Percentiles rank a stretch among this genome's conserved stretches.
phyloP scores from a whole-genome alignment of 2,797 vertebrate genomes.

The Enteromius fasciolatus region DNA sequence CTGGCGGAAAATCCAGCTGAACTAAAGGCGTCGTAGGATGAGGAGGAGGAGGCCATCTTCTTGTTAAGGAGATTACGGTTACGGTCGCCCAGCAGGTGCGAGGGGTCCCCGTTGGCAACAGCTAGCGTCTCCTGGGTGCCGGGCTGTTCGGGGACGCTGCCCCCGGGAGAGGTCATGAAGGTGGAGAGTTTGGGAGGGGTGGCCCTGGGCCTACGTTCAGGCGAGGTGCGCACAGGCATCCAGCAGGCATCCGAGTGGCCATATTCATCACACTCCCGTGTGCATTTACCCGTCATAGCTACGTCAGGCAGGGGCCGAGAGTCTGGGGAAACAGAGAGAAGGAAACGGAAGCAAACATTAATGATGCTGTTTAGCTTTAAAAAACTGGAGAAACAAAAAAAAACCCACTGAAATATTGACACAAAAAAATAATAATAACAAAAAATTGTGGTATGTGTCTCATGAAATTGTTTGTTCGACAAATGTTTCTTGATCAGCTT shows the following conservation, averaged over 20 bases:
- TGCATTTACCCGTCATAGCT: constrained; percentile 98
- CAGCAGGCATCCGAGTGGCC: constrained; percentile 99
- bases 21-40: constrained; percentile 92
- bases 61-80: constrained; percentile 98
- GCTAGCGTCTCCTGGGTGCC: constrained; percentile 91
- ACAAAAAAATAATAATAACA: neutral
- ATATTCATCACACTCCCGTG: constrained; percentile 96
- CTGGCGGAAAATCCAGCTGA: constrained; percentile 87
- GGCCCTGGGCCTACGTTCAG: constrained; percentile 93
- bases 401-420: constrained; percentile 34
- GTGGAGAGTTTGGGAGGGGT: constrained; percentile 99
- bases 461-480: constrained; percentile 55
- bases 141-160: constrained; percentile 79
- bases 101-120: constrained; percentile 91
- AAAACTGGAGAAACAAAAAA: constrained; percentile 38
- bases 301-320: constrained; percentile 98
- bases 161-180: constrained; percentile 88
- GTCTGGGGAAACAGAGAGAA: constrained; percentile 76
- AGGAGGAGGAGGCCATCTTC: constrained; percentile 97
- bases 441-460: constrained; percentile 66
- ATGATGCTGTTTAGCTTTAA: constrained; percentile 30
- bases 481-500: constrained; percentile 53
- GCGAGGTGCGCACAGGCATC: constrained; percentile 98
- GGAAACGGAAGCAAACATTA: constrained; percentile 50
- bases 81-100: constrained; percentile 92